Evolutionary conservation across 1,140 invertebrate species (phyloP), one percentile per base, ranked within the genome.

Genomic region (Brachionus paranguensis): DNA sequence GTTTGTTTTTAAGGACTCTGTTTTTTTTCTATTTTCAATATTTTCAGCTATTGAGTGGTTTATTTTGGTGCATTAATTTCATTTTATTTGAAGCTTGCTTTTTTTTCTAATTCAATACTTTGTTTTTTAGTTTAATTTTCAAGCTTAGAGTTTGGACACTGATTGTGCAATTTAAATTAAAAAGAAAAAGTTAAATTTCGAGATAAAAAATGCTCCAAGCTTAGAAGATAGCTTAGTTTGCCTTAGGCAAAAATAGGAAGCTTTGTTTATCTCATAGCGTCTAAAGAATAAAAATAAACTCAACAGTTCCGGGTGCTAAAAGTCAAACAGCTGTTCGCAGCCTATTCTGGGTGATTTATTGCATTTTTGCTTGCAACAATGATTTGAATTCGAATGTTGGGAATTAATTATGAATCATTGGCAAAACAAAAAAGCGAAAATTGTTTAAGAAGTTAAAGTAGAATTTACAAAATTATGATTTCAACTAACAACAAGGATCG

Each of bases 331-430:
- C 53, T 55, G 53, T 55, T n/a, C 3, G 17, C 53, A 55, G 53
- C n/a, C n/a, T 17, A 55, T 55, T 50, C 5, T 50, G 11, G 33
- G 53, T 55, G 53, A 55, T 55, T 55, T 55, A 55, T 55, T 55
- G 14, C 7, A 7, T 55, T 55, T 55, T 20, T 55, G 17, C 14
- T n/a, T n/a, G n/a, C 14, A 17, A 17, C 14, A 20, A 55, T 55
- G 45, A 55, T 55, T 55, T 6, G 53, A 50, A 50, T 50, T 50
- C 45, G n/a, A 50, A 55, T 55, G 27, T 37, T 68, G 4, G 24
- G n/a, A 68, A 68, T 68, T 68, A 68, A 68, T 68, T 68, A 68
- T 68, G 64, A 68, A 68, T 68, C 64, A 68, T 68, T 68, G 33
- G 64, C 24, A 68, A 29, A 68, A 68, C 10, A 68, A 68, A 27